Base-by-base conservation (phyloP, 2,797 vertebrate genomes). In the Acanthurus tractus region DNA sequence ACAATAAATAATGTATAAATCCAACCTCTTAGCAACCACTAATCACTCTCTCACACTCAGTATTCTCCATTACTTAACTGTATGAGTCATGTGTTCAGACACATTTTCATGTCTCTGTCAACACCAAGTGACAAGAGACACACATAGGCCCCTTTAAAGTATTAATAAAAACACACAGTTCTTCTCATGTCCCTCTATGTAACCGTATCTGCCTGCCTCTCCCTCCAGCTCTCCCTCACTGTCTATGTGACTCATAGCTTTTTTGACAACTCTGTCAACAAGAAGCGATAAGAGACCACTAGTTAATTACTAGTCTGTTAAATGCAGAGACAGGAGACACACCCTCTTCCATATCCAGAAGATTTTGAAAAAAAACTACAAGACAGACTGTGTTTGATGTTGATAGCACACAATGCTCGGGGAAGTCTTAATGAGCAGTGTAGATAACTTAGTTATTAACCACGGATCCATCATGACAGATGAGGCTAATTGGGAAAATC, bases 261-360 rank as follows among this genome's bases (percentile, higher is more conserved):
- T 87, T 85, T 84, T 89, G 80, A 87, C 83, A 89, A 76, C 61
- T 86, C 85, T 86, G 90, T 89, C 88, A 91, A 85, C 79, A 89
- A 10, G 7, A 70, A 40, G 38, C 82, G 84, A 89, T 86, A 88
- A 89, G 84, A 90, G 62, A 83, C 81, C 82, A 84, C 85, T 85
- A 66, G 79, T 90, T 90, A 88, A 91, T 91, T 89, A 86, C 64
- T 59, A 84, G 78, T 85, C 81, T 88, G 87, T 84, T 85, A 82
- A 85, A 90, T 42, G 77, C 63, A 67, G n/a, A 85, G 83, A 86
- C 84, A 82, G 75, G 59, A 77, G 77, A 87, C 77, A 86, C 86
- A 20, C 82, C 90, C 83, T 79, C 81, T 64, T 68, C 52, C 40
- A 61, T 74, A 84, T 79, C 59, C 54, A 82, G 45, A 77, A 76